A percentile compares a stretch with the other conserved stretches of the same genome.
These are phyloP conservation scores for Eremophila alpestris DNA, from an alignment of 2,797 vertebrate genomes.

Conservation along the genomic window DNA sequence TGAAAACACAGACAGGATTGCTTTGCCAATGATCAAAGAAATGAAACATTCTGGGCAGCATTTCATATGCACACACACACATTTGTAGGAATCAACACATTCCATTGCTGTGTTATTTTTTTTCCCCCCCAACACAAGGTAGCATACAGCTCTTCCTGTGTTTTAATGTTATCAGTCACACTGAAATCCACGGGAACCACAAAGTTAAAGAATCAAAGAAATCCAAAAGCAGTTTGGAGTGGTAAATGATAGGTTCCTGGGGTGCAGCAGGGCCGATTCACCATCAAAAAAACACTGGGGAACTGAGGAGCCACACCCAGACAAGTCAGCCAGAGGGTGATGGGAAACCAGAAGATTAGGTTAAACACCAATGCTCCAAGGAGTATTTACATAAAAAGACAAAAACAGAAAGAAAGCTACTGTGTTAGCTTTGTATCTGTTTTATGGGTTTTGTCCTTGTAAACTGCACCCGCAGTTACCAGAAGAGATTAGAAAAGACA, in stretches of 20 bases:
- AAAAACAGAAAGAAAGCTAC: neutral
- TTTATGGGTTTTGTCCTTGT: neutral
- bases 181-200: neutral
- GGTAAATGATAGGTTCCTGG: neutral
- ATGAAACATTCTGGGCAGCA: neutral
- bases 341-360: constrained; percentile 8
- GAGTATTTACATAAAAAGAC: neutral
- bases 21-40: constrained; percentile 2
- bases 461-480: neutral
- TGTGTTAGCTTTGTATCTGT: neutral
- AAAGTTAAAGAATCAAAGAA: neutral
- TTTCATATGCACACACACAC: neutral
- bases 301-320: neutral
- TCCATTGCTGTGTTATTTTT: neutral
- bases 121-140: neutral
- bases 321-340: constrained; percentile 1
- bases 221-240: neutral
- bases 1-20: constrained; percentile 33
- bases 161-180: neutral
- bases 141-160: neutral
- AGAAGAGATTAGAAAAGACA: constrained; percentile 15
- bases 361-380: neutral
- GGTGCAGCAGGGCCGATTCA: neutral
- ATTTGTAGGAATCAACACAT: neutral
- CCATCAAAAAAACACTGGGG: neutral